These are phyloP conservation scores for Alosa sapidissima DNA, from an alignment of 2,797 vertebrate species.

Conservation along the genomic window DNA sequence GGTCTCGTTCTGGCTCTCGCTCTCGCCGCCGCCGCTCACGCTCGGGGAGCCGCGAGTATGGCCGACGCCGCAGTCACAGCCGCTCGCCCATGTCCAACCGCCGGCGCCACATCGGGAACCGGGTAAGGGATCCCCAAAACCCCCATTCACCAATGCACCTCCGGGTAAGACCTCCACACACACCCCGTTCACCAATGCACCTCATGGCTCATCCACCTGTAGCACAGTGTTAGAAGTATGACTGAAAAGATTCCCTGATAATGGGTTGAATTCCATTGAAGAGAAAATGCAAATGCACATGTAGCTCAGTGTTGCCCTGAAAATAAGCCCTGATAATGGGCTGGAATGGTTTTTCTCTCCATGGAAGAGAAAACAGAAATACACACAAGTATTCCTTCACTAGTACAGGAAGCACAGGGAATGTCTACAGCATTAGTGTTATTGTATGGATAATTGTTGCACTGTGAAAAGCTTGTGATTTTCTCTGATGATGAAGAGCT, in stretches of 20 bases:
- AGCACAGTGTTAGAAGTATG: not conserved
- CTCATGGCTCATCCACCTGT: not conserved
- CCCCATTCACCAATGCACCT: too few species aligned
- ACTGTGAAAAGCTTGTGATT: too few species aligned
- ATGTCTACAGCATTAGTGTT: not conserved
- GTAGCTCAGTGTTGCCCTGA: too few species aligned
- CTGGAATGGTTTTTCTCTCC: too few species aligned
- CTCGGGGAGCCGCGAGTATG: constrained; percentile 91
- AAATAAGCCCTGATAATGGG: not conserved
- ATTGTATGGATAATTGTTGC: too few species aligned
- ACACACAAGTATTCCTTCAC: too few species aligned
- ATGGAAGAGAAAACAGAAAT: too few species aligned
- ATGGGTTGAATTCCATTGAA: too few species aligned
- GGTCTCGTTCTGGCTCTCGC: constrained; percentile 86
- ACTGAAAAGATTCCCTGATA: not conserved
- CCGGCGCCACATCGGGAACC: constrained; percentile 90
- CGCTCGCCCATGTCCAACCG: constrained; percentile 96
- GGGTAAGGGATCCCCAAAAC: constrained; percentile 70
- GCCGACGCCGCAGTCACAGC: constrained; percentile 84
- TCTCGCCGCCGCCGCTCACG: constrained; percentile 84
- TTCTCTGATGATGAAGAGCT: not conserved
- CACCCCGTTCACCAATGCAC: too few species aligned
- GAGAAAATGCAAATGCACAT: too few species aligned
- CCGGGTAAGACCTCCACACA: constrained; percentile 73
- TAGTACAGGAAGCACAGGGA: too few species aligned